Base-by-base conservation (phyloP, 2,797 vertebrate species). In the Tamandua tetradactyla region DNA sequence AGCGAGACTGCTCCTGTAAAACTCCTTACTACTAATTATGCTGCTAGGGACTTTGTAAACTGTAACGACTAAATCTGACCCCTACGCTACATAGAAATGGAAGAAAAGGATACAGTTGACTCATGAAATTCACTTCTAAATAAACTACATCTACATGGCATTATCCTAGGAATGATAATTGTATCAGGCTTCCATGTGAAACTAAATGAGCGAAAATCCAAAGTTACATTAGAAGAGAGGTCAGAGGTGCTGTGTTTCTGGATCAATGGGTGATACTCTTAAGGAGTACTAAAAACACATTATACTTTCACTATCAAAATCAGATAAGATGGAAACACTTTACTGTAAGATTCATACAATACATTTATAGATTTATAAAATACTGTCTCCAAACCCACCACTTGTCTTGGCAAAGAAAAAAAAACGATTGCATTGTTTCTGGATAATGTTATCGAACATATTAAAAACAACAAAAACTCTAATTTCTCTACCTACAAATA, bases 141-240 rank as follows among this genome's bases (percentile, higher is more conserved):
- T 81, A 78, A 78, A 57, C 7, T 35, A 35, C 14, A 59, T 57
- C 79, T 87, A 37, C 22, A 30, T 52, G 94, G 55, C 23, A 42
- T 61, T 87, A 72, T 89, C 27, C 47, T 74, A 89, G 11, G 35
- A 80, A 84, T 66, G 87, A 37, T 4, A 92, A 30, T 84, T 75
- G 27, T 2, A 10, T 80, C 55, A 75, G 87, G 25, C 62, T 78
- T 92, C 49, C 52, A 37, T 55, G 7, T 80, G n/a, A 85, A 95
- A 80, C 18, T 87, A 90, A 76, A 90, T 15, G 30, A 92, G 52
- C 91, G 37, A 92, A 90, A 92, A 88, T 22, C 64, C 42, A 93
- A 84, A 91, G 80, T 88, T 52, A 55, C 52, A 74, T 84, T 94
- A 47, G 42, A 89, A 93, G 44, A 89, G 44, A 94, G n/a, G 57